Conservation (phyloP, 1,140 invertebrate genomes). For the Aphis craccivora region DNA sequence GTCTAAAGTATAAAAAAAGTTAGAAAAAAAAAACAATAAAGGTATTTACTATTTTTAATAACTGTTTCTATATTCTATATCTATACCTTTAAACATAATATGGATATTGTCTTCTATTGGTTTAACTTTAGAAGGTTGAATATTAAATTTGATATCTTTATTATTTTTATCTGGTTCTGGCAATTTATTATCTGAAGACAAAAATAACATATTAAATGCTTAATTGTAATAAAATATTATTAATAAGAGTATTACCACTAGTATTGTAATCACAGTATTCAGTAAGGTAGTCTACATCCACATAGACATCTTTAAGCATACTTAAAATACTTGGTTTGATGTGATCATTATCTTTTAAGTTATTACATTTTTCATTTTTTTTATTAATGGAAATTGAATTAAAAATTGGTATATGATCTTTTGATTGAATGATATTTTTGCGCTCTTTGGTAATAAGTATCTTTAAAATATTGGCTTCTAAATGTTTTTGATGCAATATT, state of each 20-base stretch:
- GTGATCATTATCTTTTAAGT: background rate
- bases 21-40: background rate
- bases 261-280: background rate
- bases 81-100: background rate
- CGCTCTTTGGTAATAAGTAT: background rate
- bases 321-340: slow-evolving; percentile 18
- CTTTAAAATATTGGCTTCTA: slow-evolving; percentile 15
- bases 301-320: slow-evolving; percentile 51
- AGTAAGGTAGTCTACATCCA: background rate
- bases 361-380: background rate
- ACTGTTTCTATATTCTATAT: background rate
- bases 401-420: background rate
- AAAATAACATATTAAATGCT: background rate
- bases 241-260: background rate
- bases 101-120: background rate
- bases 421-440: background rate
- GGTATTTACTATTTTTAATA: background rate
- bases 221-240: background rate
- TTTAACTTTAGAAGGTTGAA: background rate
- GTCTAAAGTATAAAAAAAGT: background rate
- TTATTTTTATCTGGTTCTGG: background rate
- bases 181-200: background rate
- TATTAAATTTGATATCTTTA: background rate
- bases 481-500: slow-evolving; percentile 2
- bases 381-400: background rate